phyloP scores from a whole-genome alignment of 2,888 invertebrate species.

The Stenodema calcarata region DNA sequence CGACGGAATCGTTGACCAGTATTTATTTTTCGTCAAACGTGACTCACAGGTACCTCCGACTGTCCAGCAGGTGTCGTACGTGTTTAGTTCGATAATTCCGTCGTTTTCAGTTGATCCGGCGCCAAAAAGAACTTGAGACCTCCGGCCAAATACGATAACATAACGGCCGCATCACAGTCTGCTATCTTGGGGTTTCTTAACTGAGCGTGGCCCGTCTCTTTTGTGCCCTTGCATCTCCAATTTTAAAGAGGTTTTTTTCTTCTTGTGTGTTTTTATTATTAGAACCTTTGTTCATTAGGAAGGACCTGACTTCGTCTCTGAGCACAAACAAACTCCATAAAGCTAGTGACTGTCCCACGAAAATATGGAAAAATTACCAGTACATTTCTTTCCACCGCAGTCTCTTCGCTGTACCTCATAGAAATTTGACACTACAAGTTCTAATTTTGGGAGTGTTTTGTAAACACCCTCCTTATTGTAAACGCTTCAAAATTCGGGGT shows the following conservation, averaged over 20 bases:
- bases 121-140: neutral
- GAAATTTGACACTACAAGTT: too few species aligned
- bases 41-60: neutral
- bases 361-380: too few species aligned
- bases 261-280: too few species aligned
- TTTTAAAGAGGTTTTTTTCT: neutral
- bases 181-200: neutral
- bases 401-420: too few species aligned
- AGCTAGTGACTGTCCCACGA: too few species aligned
- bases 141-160: neutral
- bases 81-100: neutral
- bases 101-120: neutral
- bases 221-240: neutral
- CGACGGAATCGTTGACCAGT: neutral
- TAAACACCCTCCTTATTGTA: too few species aligned
- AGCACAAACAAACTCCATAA: too few species aligned
- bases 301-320: too few species aligned
- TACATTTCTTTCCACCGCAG: too few species aligned
- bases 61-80: neutral
- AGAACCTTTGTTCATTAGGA: too few species aligned
- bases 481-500: too few species aligned
- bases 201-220: neutral
- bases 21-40: neutral
- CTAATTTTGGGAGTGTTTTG: too few species aligned
- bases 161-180: neutral